Conservation (phyloP, 2,113 vertebrate species). For the Cranoglanis bouderius region DNA sequence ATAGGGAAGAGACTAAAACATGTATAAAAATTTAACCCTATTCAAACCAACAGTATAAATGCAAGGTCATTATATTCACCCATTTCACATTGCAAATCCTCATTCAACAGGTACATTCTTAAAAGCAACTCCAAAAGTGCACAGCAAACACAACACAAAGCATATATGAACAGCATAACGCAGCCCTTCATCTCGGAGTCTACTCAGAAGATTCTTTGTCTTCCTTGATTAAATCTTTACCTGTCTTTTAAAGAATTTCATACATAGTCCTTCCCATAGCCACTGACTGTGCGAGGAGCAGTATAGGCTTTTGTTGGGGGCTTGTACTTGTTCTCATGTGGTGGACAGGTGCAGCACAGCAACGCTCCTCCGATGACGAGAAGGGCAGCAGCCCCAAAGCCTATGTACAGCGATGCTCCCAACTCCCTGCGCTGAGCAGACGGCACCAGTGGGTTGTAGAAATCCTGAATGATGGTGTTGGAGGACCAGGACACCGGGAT, state of each 20-base stretch:
- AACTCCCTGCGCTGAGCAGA: slow-evolving; percentile 67
- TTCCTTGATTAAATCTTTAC: slow-evolving; percentile 33
- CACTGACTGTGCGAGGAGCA: slow-evolving; percentile 64
- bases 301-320: slow-evolving; percentile 71
- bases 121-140: slow-evolving; percentile 12
- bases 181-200: slow-evolving; percentile 77
- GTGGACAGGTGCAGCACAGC: slow-evolving; percentile 76
- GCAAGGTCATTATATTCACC: background rate
- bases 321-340: slow-evolving; percentile 72
- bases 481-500: slow-evolving; percentile 74
- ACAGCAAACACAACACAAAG: slow-evolving; percentile 44
- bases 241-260: slow-evolving; percentile 54
- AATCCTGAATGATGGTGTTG: slow-evolving; percentile 64
- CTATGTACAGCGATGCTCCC: slow-evolving; percentile 73
- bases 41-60: slow-evolving; percentile 1
- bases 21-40: background rate
- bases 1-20: slow-evolving; percentile 10
- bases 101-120: background rate
- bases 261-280: slow-evolving; percentile 78
- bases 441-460: slow-evolving; percentile 68
- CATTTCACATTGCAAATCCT: background rate
- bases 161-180: slow-evolving; percentile 50
- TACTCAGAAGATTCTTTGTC: slow-evolving; percentile 36
- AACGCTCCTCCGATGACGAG: slow-evolving; percentile 74
- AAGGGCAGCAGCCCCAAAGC: slow-evolving; percentile 68